These are phyloP conservation scores for Agapostemon virescens DNA, from an alignment of 2,888 invertebrate genomes.

Conservation along the genomic window DNA sequence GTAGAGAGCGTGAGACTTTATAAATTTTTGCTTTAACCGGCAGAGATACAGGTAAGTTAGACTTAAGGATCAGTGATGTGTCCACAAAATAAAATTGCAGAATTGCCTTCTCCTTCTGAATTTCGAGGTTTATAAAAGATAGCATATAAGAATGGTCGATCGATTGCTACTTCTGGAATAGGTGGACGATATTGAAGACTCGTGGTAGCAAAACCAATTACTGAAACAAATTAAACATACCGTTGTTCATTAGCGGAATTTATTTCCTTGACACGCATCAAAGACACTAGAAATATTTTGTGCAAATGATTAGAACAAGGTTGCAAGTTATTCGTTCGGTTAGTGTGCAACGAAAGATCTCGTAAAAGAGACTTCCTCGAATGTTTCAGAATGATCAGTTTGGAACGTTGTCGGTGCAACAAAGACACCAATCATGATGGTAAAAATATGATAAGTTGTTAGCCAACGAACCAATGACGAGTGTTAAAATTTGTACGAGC, in stretches of 20 bases:
- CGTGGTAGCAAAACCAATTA: no score
- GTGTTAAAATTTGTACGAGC: background rate
- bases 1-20: no score
- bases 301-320: background rate
- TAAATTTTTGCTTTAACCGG: no score
- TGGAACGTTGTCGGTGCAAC: background rate
- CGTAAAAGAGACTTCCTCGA: background rate
- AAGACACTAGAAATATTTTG: background rate
- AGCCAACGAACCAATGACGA: background rate
- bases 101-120: no score
- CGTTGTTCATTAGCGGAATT: background rate
- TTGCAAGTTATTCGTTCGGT: background rate
- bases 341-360: background rate
- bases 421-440: background rate
- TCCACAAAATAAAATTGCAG: no score
- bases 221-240: background rate
- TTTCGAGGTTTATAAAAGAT: no score
- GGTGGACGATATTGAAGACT: background rate
- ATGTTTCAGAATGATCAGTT: background rate
- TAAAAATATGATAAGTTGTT: background rate
- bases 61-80: no score
- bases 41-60: no score
- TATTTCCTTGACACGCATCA: background rate
- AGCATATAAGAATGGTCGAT: conserved; percentile 7
- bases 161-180: background rate